Evolutionary conservation across 2,113 vertebrate species (phyloP).

Genomic region (Tenebrosternarchus preto): DNA sequence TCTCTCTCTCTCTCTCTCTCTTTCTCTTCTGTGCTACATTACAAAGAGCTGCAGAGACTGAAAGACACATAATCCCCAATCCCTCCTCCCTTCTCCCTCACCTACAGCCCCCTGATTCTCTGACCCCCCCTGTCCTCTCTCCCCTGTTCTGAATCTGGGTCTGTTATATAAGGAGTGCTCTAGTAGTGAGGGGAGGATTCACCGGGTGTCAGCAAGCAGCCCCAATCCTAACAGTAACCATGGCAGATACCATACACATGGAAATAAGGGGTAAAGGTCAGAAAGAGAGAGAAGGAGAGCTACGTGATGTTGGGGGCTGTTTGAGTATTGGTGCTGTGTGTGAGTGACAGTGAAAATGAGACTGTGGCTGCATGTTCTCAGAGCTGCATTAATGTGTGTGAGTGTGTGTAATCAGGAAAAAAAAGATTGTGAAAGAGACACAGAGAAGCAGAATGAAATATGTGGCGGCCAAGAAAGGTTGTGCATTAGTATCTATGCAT

Average conservation of each 20-base stretch:
- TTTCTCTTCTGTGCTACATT: neutral
- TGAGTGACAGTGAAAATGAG: neutral
- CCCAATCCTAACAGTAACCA: neutral
- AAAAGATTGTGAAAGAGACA: too few species aligned
- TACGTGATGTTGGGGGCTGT: neutral
- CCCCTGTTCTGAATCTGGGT: neutral
- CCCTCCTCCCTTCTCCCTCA: neutral
- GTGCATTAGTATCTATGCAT: too few species aligned
- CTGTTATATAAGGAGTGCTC: constrained; percentile 5
- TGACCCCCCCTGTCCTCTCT: neutral
- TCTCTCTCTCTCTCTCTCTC: too few species aligned
- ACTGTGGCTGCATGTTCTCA: neutral
- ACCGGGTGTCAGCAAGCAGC: neutral
- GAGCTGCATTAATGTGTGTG: too few species aligned
- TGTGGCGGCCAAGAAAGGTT: too few species aligned
- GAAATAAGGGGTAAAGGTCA: neutral
- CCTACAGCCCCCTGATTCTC: neutral
- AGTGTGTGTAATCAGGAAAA: too few species aligned
- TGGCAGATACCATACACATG: neutral
- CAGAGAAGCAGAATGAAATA: too few species aligned
- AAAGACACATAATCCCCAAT: neutral
- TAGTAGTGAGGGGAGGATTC: neutral
- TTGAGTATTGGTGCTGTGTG: neutral
- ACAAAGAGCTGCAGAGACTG: neutral
- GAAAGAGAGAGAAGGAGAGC: neutral